Conservation (phyloP, 1,140 invertebrate species). For the Neocloeon triangulifer region DNA sequence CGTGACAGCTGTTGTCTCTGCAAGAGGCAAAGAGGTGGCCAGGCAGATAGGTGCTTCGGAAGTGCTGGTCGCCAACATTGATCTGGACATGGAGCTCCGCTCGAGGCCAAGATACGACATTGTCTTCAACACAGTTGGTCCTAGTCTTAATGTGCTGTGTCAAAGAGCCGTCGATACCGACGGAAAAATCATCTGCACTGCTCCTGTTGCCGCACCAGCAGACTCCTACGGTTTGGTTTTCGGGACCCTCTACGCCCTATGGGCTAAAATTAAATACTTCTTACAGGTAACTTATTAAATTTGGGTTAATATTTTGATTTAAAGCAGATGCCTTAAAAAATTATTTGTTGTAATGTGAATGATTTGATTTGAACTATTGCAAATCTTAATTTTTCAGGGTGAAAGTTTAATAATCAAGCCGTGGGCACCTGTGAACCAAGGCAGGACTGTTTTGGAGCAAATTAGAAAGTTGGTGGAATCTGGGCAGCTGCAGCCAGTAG, state of each 20-base stretch:
- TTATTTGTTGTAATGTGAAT: too few relatives aligned
- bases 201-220: background rate
- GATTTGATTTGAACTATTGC: too few relatives aligned
- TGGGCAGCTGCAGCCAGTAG: conserved; percentile 28
- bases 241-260: background rate
- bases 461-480: conserved; percentile 25
- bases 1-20: conserved; percentile 27
- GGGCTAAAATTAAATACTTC: background rate
- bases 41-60: conserved; percentile 11
- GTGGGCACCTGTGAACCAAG: conserved; percentile 24
- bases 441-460: conserved; percentile 20
- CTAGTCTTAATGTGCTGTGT: conserved; percentile 1
- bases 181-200: background rate
- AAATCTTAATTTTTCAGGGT: too few relatives aligned
- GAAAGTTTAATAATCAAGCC: background rate
- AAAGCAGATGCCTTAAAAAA: too few relatives aligned
- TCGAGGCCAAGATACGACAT: conserved; percentile 24
- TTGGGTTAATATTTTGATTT: too few relatives aligned
- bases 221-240: background rate
- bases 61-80: conserved; percentile 4
- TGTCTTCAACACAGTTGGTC: conserved; percentile 27
- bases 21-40: conserved; percentile 23
- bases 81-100: conserved; percentile 9
- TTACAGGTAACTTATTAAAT: background rate
- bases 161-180: too few relatives aligned